A percentile compares a stretch with the other conserved stretches of the same genome.
Evolutionary conservation across 92 coral and sea anemone species (phyloP).

Genomic region (Parazoanthus atlanticus): DNA sequence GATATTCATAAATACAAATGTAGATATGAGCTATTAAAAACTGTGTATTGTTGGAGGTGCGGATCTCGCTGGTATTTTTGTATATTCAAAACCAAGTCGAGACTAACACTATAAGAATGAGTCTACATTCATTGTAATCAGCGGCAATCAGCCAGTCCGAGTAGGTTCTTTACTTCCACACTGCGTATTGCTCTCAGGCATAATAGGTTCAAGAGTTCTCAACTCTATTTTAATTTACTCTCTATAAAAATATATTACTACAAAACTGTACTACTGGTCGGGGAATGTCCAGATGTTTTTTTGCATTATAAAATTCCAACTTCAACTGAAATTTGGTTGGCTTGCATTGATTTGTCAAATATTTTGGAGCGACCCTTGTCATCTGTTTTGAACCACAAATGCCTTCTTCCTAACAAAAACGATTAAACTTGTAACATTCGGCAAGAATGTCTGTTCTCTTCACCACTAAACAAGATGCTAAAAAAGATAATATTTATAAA

Average conservation of each 20-base stretch:
- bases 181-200: background rate
- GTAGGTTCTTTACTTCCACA: no score
- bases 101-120: no score
- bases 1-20: no score
- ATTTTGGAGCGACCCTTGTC: background rate
- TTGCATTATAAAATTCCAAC: no score
- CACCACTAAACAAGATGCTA: background rate
- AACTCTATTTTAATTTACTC: background rate
- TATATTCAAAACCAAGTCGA: no score
- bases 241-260: slow-evolving; percentile 10
- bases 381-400: no score
- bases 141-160: no score
- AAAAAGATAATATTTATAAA: background rate
- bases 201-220: slow-evolving; percentile 10
- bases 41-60: no score
- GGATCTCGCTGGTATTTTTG: no score
- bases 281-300: no score
- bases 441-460: background rate
- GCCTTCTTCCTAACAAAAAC: background rate
- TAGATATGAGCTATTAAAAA: no score
- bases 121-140: no score
- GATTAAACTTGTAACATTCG: background rate
- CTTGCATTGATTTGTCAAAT: background rate
- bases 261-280: background rate
- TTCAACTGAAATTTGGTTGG: background rate